Evolutionary conservation across 2,888 invertebrate genomes (phyloP).

Genomic region (Mechanitis mazaeus): DNA sequence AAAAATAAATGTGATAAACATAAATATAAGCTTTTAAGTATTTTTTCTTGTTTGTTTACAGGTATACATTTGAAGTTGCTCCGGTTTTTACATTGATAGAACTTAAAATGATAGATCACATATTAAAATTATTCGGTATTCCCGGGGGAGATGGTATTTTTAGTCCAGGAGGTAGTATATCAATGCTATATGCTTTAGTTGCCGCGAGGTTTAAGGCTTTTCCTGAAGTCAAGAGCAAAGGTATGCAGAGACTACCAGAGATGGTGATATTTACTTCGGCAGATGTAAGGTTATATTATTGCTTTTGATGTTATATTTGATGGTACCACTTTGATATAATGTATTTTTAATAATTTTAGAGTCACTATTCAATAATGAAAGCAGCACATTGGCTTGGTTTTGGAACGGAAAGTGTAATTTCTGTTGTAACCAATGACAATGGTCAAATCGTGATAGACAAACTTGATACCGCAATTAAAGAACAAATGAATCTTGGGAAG

Average conservation of each 20-base stretch:
- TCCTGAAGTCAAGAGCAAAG: conserved; percentile 83
- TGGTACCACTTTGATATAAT: neutral
- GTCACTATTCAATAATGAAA: conserved; percentile 89
- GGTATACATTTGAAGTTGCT: conserved; percentile 88
- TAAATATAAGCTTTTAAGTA: neutral
- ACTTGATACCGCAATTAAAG: conserved; percentile 75
- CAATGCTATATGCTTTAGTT: conserved; percentile 86
- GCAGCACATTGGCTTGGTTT: conserved; percentile 89
- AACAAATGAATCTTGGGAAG: conserved; percentile 62
- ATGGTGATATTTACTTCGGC: conserved; percentile 86
- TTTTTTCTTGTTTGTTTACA: conserved; percentile 41
- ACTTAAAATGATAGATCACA: conserved; percentile 77
- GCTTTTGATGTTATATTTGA: neutral
- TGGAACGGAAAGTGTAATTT: conserved; percentile 83
- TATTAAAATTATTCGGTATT: conserved; percentile 79
- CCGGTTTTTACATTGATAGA: conserved; percentile 88
- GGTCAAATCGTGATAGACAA: conserved; percentile 82
- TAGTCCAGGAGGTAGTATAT: conserved; percentile 86
- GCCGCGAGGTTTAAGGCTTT: conserved; percentile 81
- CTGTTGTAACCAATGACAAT: conserved; percentile 79
- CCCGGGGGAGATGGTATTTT: conserved; percentile 85
- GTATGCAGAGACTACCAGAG: conserved; percentile 78
- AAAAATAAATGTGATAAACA: neutral
- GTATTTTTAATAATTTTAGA: conserved; percentile 52
- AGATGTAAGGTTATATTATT: conserved; percentile 73